Evolutionary conservation across 2,888 invertebrate genomes (phyloP).

Genomic region (Luffia ferchaultella): DNA sequence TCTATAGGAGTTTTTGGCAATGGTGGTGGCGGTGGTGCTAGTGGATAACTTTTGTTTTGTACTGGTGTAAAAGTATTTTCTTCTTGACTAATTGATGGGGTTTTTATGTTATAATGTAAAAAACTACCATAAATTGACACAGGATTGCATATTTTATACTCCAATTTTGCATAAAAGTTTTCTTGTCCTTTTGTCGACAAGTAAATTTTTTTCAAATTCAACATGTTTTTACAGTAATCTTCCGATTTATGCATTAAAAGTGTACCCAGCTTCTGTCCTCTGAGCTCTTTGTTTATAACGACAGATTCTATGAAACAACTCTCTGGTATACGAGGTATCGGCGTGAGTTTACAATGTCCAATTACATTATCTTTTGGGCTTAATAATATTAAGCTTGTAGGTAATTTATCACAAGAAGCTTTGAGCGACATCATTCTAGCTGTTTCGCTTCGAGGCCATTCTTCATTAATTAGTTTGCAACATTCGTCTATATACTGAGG

Average conservation of each 20-base stretch:
- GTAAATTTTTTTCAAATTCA: conserved; percentile 71
- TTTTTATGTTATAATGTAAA: conserved; percentile 20
- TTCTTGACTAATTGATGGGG: conserved; percentile 21
- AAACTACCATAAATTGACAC: conserved; percentile 72
- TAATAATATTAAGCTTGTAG: conserved; percentile 76
- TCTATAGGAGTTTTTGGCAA: conserved; percentile 24
- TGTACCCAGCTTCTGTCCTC: conserved; percentile 81
- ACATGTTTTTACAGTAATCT: conserved; percentile 71
- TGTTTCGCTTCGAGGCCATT: conserved; percentile 86
- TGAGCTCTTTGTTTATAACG: conserved; percentile 73
- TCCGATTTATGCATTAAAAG: conserved; percentile 78
- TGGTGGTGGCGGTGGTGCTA: conserved; percentile 42
- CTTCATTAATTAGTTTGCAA: conserved; percentile 81
- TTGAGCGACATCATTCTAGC: conserved; percentile 79
- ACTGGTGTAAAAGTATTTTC: conserved; percentile 6
- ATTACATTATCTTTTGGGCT: conserved; percentile 64
- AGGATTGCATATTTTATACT: conserved; percentile 73
- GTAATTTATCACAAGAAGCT: conserved; percentile 75
- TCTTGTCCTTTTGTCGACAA: conserved; percentile 79
- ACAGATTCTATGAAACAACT: conserved; percentile 86
- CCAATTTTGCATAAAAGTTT: conserved; percentile 77
- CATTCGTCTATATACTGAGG: conserved; percentile 76
- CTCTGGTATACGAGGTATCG: conserved; percentile 72
- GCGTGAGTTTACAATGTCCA: conserved; percentile 82
- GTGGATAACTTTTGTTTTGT: too few relatives aligned